Percentiles rank a stretch among this genome's conserved stretches.
Conservation (phyloP, 2,113 vertebrate genomes). For the Nyctibius bracteatus region DNA sequence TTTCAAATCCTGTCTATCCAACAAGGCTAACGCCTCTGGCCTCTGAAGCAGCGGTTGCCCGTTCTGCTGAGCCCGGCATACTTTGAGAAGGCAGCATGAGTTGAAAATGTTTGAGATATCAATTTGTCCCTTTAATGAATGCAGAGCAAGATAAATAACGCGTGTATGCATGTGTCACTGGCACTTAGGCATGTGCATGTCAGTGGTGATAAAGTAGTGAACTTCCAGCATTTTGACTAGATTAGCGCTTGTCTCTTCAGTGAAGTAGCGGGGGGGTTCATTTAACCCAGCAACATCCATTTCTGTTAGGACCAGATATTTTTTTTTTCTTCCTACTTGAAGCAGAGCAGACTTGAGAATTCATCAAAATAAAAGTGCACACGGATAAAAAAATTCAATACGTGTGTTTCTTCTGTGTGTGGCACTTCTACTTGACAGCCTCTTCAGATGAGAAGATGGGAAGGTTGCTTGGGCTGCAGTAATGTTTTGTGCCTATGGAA, state of each 20-base stretch:
- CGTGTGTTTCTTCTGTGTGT: not conserved
- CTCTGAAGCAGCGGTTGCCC: not conserved
- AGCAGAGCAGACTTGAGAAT: not conserved
- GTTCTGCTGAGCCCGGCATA: not conserved
- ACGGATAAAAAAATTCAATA: not conserved
- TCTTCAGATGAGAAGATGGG: not conserved
- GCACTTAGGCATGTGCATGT: conserved; percentile 34
- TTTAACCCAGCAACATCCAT: not conserved
- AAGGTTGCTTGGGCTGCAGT: not conserved
- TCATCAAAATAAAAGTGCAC: not conserved
- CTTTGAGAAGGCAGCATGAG: not conserved
- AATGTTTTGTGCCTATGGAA: not conserved
- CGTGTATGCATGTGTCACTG: conserved; percentile 14
- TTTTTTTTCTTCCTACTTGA: not conserved
- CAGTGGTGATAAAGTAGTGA: conserved; percentile 10
- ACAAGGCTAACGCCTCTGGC: not conserved
- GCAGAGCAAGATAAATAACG: conserved; percentile 42
- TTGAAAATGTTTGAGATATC: conserved; percentile 1
- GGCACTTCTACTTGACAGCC: not conserved
- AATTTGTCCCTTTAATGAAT: conserved; percentile 46
- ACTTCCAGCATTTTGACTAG: not conserved
- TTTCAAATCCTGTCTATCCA: too few species aligned
- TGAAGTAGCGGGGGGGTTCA: not conserved
- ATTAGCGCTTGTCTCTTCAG: not conserved
- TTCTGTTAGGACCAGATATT: not conserved